Conservation (phyloP, 2,113 vertebrate species). For the Hucho hucho region DNA sequence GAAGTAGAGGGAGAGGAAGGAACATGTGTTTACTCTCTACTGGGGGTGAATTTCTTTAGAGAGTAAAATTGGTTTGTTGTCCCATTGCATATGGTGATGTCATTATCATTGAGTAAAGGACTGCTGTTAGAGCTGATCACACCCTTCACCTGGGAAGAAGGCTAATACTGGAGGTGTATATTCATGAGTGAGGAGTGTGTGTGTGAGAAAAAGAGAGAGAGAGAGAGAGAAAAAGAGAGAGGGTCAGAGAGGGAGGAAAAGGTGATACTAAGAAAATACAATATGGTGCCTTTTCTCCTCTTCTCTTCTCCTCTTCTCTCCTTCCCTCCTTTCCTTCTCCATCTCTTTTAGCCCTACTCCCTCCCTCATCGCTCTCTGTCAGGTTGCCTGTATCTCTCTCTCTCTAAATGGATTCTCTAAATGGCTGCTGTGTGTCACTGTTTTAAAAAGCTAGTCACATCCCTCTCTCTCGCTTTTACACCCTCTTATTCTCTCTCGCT, state of each 20-base stretch:
- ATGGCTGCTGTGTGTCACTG: conserved; percentile 69
- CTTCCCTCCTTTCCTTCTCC: not conserved
- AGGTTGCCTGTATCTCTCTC: conserved; percentile 9
- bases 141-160: conserved; percentile 6
- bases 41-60: conserved; percentile 50
- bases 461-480: conserved; percentile 43
- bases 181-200: not conserved
- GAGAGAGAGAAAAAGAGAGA: not conserved
- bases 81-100: conserved; percentile 57
- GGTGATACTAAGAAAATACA: conserved; percentile 14
- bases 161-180: not conserved
- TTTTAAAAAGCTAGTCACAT: conserved; percentile 74
- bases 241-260: conserved; percentile 16
- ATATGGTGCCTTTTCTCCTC: not conserved
- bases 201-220: not conserved
- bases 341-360: not conserved
- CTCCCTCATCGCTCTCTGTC: not conserved
- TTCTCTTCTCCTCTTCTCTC: not conserved
- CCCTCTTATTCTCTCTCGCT: conserved; percentile 3
- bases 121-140: conserved; percentile 11
- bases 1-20: not conserved
- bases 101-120: conserved; percentile 48
- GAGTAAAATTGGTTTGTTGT: conserved; percentile 55
- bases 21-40: conserved; percentile 38
- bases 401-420: conserved; percentile 30